Base-by-base conservation (phyloP, 1,140 invertebrate genomes). In the Bombus turneri region DNA sequence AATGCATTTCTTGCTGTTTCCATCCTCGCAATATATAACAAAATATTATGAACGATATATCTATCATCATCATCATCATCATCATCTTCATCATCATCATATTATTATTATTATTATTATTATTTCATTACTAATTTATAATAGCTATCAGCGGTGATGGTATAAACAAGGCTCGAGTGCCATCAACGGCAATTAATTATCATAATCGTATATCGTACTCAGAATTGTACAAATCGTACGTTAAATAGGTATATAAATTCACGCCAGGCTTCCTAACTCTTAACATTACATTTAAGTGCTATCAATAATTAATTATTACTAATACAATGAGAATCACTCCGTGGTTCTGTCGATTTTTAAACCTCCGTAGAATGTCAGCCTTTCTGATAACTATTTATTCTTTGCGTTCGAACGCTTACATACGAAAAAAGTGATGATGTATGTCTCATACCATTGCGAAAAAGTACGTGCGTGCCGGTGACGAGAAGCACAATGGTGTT, bases 1-100 rank as follows among this genome's bases (percentile, higher is more conserved):
- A 92, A 91, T 91, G 85, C 77, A 88, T 83, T 83, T 83, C 57
- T 85, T 79, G 79, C 75, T 84, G 43, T 37, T 91, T 89, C 82
- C 77, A 81, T 64, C 31, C 77, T 85, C 79, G 73, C 69, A 87
- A 72, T 86, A 79, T 87, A 66, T 88, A 91, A 90, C 89, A 91
- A 91, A 91, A 91, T 91, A 92, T 81, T 84, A 62, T 82, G 39
- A 66, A 88, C 39, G 81, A 69, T 81, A 64, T 81, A 75, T 41
- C 43, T n/a, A 15, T 80, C 25, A 37, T 66, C 12, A 83, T 68
- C 31, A 53, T 74, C 34, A 62, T n/a, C 39, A 25, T 41, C 12
- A 37, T 68, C 3, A 34, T 10, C 3, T 8, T 68, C 64, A 68
- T 34, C 12, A 83, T 25, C 18, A 47, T 71, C 34, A 59, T n/a